A percentile compares a stretch with the other conserved stretches of the same genome.
Evolutionary conservation across 2,797 vertebrate genomes (phyloP).

Genomic region (Argyrosomus regius): DNA sequence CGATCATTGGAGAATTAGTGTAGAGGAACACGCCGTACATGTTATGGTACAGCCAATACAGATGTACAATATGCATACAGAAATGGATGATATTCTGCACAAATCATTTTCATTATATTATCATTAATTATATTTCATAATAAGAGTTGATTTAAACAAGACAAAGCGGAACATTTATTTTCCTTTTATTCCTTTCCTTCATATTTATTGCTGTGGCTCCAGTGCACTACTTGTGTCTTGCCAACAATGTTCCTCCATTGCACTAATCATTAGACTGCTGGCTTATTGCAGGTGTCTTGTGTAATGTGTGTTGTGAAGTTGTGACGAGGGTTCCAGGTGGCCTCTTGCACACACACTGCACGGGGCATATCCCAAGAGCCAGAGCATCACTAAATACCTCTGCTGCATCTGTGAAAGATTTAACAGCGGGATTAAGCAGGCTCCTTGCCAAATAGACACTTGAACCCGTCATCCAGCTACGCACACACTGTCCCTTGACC

Average conservation of each 20-base stretch:
- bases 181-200: neutral
- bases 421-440: constrained; percentile 50
- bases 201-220: neutral
- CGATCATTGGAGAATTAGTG: constrained; percentile 11
- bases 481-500: constrained; percentile 25
- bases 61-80: constrained; percentile 3
- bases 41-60: neutral
- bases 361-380: constrained; percentile 29
- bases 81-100: neutral
- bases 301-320: neutral
- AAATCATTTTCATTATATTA: too few relatives aligned
- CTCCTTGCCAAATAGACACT: constrained; percentile 49
- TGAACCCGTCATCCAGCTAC: constrained; percentile 35
- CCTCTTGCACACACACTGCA: neutral
- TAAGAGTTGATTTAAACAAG: neutral
- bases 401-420: constrained; percentile 59
- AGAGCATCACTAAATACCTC: constrained; percentile 34
- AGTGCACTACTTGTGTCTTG: neutral
- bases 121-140: neutral
- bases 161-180: neutral
- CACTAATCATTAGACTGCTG: neutral
- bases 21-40: neutral
- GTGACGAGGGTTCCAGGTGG: neutral
- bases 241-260: neutral
- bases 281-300: constrained; percentile 18